Conservation (phyloP, 2,797 vertebrate species). For the Myotis pilosus region DNA sequence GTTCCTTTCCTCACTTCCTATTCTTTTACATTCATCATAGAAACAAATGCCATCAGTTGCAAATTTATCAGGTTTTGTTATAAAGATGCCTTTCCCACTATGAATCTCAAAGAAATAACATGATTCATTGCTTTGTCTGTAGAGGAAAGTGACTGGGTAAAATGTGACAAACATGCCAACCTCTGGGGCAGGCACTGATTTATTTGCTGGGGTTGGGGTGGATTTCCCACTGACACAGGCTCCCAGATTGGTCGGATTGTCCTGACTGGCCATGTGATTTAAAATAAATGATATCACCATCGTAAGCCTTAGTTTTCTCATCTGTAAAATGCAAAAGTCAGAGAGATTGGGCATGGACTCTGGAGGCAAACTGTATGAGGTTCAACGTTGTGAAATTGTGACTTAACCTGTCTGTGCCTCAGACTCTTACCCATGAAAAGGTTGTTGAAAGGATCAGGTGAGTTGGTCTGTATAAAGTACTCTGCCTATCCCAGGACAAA, state of each 20-base stretch:
- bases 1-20: neutral
- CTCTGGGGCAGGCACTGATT: neutral
- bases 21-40: constrained; percentile 11
- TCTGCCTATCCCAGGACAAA: neutral
- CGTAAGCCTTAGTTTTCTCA: neutral
- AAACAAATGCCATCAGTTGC: constrained; percentile 31
- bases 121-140: constrained; percentile 31
- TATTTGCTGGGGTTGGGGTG: neutral
- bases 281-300: neutral
- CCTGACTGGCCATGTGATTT: neutral
- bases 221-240: neutral
- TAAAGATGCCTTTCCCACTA: constrained; percentile 2
- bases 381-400: neutral
- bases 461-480: neutral
- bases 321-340: neutral
- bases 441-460: neutral
- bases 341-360: neutral
- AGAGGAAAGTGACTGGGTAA: constrained; percentile 3
- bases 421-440: neutral
- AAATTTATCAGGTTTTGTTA: constrained; percentile 54
- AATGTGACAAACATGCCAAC: constrained; percentile 40
- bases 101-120: constrained; percentile 46
- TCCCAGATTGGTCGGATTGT: neutral
- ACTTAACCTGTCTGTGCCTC: neutral
- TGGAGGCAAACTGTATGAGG: neutral